These are phyloP conservation scores for Aethes cnicana DNA, from an alignment of 2,888 invertebrate species.

Conservation along the genomic window DNA sequence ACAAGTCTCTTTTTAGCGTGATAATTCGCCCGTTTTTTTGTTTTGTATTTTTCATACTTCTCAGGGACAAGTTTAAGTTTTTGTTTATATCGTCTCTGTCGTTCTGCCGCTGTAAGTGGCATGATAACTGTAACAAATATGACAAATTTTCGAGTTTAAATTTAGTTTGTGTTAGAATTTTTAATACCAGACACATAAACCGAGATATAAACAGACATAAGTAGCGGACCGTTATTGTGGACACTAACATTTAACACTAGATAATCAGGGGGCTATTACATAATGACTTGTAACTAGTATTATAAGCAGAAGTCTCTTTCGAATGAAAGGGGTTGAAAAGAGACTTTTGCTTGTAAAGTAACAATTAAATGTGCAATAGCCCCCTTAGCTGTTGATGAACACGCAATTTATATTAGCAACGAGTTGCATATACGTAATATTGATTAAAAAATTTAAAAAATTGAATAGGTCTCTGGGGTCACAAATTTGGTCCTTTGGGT, in stretches of 20 bases:
- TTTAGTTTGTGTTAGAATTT: background rate
- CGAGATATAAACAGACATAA: background rate
- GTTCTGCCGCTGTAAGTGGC: constrained; percentile 26
- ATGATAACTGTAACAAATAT: constrained; percentile 8
- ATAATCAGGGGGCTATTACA: no score
- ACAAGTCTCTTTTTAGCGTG: constrained; percentile 30
- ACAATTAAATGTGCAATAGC: no score
- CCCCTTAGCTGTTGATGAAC: no score
- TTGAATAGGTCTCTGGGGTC: background rate
- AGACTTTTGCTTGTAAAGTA: no score
- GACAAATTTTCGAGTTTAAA: no score
- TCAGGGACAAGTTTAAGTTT: constrained; percentile 30
- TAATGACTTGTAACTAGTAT: no score
- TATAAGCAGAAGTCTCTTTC: no score
- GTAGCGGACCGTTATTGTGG: no score
- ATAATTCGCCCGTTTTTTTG: constrained; percentile 26
- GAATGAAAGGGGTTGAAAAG: no score
- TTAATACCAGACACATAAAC: background rate
- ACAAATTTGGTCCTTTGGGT: background rate
- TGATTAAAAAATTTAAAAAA: background rate
- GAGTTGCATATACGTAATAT: background rate
- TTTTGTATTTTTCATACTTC: constrained; percentile 27
- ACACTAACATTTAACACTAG: no score
- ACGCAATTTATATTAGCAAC: background rate
- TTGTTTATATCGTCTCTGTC: constrained; percentile 30